These are phyloP conservation scores for Anthonomus grandis DNA, from an alignment of 1,140 invertebrate genomes.

Conservation along the genomic window DNA sequence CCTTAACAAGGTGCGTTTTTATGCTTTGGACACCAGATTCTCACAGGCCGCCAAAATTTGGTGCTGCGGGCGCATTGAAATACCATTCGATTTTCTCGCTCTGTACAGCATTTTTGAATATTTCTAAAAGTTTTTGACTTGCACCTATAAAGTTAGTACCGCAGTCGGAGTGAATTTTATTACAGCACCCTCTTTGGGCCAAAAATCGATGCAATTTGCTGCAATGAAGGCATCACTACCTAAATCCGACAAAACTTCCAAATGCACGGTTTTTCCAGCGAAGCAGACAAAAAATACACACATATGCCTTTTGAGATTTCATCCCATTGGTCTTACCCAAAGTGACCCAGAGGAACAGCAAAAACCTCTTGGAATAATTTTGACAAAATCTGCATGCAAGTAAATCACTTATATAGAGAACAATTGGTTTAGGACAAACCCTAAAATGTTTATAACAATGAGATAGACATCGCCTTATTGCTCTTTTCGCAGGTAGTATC, in stretches of 20 bases:
- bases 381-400: conserved; percentile 2
- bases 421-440: too few relatives aligned
- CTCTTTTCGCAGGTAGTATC: background rate
- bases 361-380: conserved; percentile 1
- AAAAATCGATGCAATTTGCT: conserved; percentile 18
- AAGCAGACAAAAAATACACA: conserved; percentile 43
- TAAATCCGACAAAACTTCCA: conserved; percentile 18
- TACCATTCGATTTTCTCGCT: too few relatives aligned
- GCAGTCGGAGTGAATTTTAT: too few relatives aligned
- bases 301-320: conserved; percentile 39
- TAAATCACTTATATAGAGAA: conserved; percentile 9
- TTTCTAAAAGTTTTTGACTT: too few relatives aligned
- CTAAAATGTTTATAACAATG: too few relatives aligned
- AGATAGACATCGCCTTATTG: background rate
- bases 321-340: conserved; percentile 6
- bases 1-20: too few relatives aligned
- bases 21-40: too few relatives aligned
- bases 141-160: too few relatives aligned
- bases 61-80: too few relatives aligned
- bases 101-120: too few relatives aligned
- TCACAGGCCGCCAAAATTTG: too few relatives aligned
- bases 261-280: conserved; percentile 19
- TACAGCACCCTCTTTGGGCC: conserved; percentile 23
- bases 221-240: conserved; percentile 15
- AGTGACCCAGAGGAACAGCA: conserved; percentile 3